Evolutionary conservation across 1,140 invertebrate genomes (phyloP).

Genomic region (Brachionus rotundiformis): DNA sequence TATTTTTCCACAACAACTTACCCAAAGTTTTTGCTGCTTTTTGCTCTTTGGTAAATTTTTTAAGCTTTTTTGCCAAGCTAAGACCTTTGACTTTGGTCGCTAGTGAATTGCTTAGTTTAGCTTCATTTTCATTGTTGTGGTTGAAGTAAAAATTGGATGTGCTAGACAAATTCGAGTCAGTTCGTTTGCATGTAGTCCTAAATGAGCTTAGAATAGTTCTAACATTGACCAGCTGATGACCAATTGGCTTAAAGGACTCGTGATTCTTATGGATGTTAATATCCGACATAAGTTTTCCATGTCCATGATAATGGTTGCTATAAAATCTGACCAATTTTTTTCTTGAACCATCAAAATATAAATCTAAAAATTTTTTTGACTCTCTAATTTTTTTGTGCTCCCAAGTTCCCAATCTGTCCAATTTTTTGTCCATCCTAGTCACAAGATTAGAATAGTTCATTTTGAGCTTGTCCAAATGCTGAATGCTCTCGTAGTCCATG

Average conservation of each 20-base stretch:
- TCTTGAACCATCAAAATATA: not conserved
- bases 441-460: not conserved
- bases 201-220: not conserved
- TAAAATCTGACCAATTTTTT: slow-evolving; percentile 22
- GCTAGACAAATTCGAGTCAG: not conserved
- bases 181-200: not conserved
- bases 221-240: not conserved
- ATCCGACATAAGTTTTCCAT: not conserved
- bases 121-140: not conserved
- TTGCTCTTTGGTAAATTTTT: slow-evolving; percentile 70
- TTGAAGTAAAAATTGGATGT: slow-evolving; percentile 27
- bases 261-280: not conserved
- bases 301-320: not conserved
- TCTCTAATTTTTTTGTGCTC: not conserved
- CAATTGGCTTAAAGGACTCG: not conserved
- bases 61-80: slow-evolving; percentile 24
- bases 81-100: slow-evolving; percentile 35
- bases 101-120: not conserved
- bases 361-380: not conserved
- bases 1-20: too few relatives aligned
- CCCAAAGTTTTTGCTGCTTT: slow-evolving; percentile 68
- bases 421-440: not conserved
- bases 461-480: not conserved
- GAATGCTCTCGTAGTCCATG: not conserved
- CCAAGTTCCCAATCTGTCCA: not conserved